Percentiles rank a stretch among this genome's conserved stretches.
phyloP scores from a whole-genome alignment of 2,888 invertebrate genomes.

The Ormyrus pomaceus region DNA sequence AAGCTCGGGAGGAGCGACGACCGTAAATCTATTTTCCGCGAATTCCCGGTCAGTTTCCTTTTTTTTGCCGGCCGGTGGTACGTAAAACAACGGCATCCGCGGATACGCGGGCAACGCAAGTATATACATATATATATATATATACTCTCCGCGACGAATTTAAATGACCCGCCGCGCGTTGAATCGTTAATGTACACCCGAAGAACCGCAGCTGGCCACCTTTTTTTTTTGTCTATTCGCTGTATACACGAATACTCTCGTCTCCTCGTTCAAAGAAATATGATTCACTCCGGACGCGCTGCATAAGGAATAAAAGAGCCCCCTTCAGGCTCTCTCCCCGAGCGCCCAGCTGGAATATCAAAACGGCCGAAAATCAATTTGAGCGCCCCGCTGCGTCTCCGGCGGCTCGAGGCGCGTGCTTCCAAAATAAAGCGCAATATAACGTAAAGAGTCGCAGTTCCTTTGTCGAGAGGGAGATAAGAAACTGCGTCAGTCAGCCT shows the following conservation, averaged over 20 bases:
- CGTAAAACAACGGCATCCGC: neutral
- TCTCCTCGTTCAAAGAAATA: slow-evolving; percentile 26
- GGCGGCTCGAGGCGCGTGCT: neutral
- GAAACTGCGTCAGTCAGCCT: slow-evolving; percentile 43
- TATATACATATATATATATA: neutral
- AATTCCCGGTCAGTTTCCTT: slow-evolving; percentile 1
- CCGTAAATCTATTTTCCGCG: slow-evolving; percentile 6
- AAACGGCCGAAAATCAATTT: slow-evolving; percentile 44
- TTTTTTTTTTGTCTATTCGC: slow-evolving; percentile 16
- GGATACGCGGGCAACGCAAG: neutral
- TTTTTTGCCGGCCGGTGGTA: neutral
- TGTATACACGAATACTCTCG: slow-evolving; percentile 8
- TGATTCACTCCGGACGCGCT: slow-evolving; percentile 41
- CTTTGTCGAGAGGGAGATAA: slow-evolving; percentile 12
- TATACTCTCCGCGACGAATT: slow-evolving; percentile 16
- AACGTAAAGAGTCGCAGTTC: neutral
- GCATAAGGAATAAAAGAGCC: slow-evolving; percentile 26
- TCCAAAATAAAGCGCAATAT: neutral
- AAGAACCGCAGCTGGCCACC: neutral
- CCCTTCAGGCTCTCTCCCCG: slow-evolving; percentile 1
- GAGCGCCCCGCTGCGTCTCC: neutral
- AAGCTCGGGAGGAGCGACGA: neutral
- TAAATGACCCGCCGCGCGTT: slow-evolving; percentile 23
- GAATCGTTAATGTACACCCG: slow-evolving; percentile 38
- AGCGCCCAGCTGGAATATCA: slow-evolving; percentile 36